These are phyloP conservation scores for Nothocercus julius DNA, from an alignment of 2,113 vertebrate species.

Conservation along the genomic window DNA sequence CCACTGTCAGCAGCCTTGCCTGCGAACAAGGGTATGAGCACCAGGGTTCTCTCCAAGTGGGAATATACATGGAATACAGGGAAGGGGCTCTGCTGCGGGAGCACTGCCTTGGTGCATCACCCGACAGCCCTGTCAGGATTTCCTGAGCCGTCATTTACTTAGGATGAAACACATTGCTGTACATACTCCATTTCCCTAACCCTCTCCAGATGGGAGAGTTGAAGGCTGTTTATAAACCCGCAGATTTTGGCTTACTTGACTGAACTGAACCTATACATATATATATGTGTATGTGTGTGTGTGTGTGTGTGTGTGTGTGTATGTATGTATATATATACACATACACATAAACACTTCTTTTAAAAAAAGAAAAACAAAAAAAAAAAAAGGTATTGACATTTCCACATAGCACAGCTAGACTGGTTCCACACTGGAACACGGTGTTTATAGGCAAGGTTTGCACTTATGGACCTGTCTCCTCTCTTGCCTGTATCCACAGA, in stretches of 20 bases:
- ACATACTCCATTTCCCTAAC: rapidly evolving
- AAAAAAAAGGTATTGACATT: neutral
- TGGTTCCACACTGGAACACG: neutral
- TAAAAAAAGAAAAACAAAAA: neutral
- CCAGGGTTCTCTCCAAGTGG: neutral
- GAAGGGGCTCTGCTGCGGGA: neutral
- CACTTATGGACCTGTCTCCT: neutral
- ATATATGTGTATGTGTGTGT: no score
- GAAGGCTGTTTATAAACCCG: neutral
- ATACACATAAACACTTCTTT: no score
- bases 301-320: no score
- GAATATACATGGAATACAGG: neutral
- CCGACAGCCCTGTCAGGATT: neutral
- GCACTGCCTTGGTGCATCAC: neutral
- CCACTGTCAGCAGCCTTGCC: neutral
- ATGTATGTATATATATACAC: no score
- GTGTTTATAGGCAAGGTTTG: neutral
- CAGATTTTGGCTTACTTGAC: neutral
- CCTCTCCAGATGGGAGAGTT: neutral
- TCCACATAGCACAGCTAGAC: neutral
- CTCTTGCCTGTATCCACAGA: neutral
- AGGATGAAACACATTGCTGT: neutral
- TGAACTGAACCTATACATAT: neutral
- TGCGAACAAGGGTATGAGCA: neutral
- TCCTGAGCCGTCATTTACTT: neutral